Base-by-base conservation (phyloP, 2,113 vertebrate species). In the Nannospalax galili region DNA sequence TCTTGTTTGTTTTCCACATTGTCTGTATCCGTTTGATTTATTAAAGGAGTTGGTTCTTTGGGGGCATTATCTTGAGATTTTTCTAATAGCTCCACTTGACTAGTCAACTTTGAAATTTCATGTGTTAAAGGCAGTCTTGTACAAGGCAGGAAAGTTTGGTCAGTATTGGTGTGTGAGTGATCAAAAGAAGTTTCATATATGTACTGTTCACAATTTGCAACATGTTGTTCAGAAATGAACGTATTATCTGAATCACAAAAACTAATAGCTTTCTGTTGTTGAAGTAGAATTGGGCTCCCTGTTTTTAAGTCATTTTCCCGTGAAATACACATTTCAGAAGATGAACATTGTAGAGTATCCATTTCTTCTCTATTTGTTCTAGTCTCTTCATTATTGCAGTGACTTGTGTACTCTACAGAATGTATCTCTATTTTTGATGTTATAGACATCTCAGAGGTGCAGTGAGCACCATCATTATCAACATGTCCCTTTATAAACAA, bases 241-340 rank as follows among this genome's bases (percentile, higher is more conserved):
- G 0, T 40, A 48, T 72, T 95, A 40, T 84, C 73, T 85, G 94
- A 97, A 92, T 87, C 64, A 32, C 0, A 88, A 96, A 77, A 65
- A 91, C 78, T 75, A 96, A 77, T 52, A 96, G 28, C 64, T 93
- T 95, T 87, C 88, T 97, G 84, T 62, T 94, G 67, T 87, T 89
- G 67, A 88, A 90, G 7, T 45, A n/a, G 91, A 42, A 48, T 95
- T 92, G 69, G 9, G 35, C 3, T 58, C 0, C 0, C 42, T 95
- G 32, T 26, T 80, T 96, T 94, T 84, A 95, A 92, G 7, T 70
- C 90, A 95, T 70, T 73, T 75, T 74, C 90, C 91, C 98, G 92
- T 95, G 96, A 96, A 86, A 80, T 96, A 90, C 86, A 52, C 74
- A 73, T 70, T 85, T 94, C 58, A 96, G 96, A 93, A 97, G 20